Evolutionary conservation across 2,888 invertebrate genomes (phyloP).

Genomic region (Drosophila koepferae): DNA sequence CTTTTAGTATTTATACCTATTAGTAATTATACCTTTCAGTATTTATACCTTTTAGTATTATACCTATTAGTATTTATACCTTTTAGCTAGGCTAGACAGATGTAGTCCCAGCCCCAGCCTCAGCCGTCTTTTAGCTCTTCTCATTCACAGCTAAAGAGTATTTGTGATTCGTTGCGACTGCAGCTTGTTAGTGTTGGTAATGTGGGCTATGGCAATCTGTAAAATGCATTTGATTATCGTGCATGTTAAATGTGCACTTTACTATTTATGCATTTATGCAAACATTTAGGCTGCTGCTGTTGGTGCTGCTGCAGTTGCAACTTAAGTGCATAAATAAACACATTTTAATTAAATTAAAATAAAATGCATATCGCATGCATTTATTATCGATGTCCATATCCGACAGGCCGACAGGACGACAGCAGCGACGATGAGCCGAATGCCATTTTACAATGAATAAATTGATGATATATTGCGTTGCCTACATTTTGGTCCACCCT

Average conservation of each 20-base stretch:
- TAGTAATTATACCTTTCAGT: too few species aligned
- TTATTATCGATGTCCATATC: conserved; percentile 69
- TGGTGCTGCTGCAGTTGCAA: conserved; percentile 37
- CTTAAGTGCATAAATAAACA: conserved; percentile 80
- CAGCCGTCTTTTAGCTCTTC: too few species aligned
- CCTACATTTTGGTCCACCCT: conserved; percentile 28
- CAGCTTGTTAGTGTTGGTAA: background rate
- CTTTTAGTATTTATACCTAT: too few species aligned
- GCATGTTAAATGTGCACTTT: conserved; percentile 58
- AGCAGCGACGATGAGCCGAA: conserved; percentile 32
- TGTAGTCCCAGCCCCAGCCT: too few species aligned
- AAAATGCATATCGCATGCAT: conserved; percentile 60
- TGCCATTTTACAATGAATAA: conserved; percentile 63
- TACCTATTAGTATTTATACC: too few species aligned
- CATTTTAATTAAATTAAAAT: conserved; percentile 79
- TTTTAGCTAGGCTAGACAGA: background rate
- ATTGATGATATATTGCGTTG: conserved; percentile 57
- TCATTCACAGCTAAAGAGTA: background rate
- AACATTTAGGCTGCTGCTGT: conserved; percentile 33
- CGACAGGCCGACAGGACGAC: conserved; percentile 39
- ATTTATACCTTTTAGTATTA: too few species aligned
- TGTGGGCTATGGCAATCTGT: conserved; percentile 39
- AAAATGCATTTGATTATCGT: conserved; percentile 44
- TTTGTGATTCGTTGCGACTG: background rate
- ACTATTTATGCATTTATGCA: conserved; percentile 53